phyloP scores from a whole-genome alignment of 2,888 invertebrate species.

The Cerastis leucographa region DNA sequence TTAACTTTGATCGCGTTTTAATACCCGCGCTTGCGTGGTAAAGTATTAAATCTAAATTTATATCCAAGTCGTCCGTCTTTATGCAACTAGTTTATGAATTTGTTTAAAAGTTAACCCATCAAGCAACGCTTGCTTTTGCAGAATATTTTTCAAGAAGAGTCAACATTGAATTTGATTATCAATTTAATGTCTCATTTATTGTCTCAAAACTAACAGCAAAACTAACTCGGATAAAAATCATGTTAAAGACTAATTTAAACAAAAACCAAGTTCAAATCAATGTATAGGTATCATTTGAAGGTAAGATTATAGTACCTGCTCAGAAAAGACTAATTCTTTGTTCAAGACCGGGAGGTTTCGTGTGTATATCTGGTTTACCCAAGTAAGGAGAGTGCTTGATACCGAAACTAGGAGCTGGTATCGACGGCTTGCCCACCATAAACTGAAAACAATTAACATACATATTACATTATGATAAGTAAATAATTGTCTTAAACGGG shows the following conservation, averaged over 20 bases:
- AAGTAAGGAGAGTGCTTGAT: slow-evolving; percentile 80
- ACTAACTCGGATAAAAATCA: neutral
- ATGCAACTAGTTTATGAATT: slow-evolving; percentile 78
- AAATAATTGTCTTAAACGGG: too few species aligned
- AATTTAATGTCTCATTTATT: slow-evolving; percentile 29
- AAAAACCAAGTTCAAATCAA: neutral
- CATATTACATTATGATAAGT: too few species aligned
- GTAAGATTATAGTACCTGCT: neutral
- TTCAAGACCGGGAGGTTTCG: slow-evolving; percentile 77
- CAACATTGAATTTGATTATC: neutral
- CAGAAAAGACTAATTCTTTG: slow-evolving; percentile 47
- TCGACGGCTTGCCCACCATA: slow-evolving; percentile 73
- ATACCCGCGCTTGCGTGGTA: slow-evolving; percentile 73
- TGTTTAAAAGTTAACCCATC: slow-evolving; percentile 68
- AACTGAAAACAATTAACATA: slow-evolving; percentile 72
- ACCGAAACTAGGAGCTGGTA: slow-evolving; percentile 82
- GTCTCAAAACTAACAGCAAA: neutral
- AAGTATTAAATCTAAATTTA: slow-evolving; percentile 79
- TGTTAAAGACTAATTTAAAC: neutral
- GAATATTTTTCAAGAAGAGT: slow-evolving; percentile 43
- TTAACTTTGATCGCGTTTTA: slow-evolving; percentile 83
- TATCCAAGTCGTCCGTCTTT: slow-evolving; percentile 72
- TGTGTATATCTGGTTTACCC: slow-evolving; percentile 73
- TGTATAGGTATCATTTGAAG: neutral
- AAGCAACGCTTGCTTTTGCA: slow-evolving; percentile 58